Evolutionary conservation across 2,888 invertebrate species (phyloP).

Genomic region (Hirtodrosophila histrioides): DNA sequence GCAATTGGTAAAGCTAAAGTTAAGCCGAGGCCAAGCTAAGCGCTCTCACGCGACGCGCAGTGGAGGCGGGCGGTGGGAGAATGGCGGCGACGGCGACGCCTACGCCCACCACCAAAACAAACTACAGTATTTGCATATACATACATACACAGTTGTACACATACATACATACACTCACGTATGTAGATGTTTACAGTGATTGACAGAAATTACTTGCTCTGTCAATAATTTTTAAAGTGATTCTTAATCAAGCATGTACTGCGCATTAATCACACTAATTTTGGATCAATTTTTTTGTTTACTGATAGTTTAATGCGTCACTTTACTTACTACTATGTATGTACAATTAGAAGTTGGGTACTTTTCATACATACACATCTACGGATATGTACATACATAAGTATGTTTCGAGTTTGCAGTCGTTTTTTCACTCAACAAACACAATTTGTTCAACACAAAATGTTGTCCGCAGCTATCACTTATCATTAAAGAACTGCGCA

Average conservation of each 20-base stretch:
- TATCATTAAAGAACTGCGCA: conserved; percentile 61
- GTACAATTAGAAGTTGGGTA: conserved; percentile 20
- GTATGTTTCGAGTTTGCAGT: conserved; percentile 5
- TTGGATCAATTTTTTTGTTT: conserved; percentile 5
- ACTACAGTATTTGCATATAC: conserved; percentile 59
- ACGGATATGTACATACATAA: conserved; percentile 5
- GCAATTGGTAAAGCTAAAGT: conserved; percentile 55
- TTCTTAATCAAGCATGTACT: too few species aligned
- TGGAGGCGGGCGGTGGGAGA: conserved; percentile 20
- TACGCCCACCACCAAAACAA: conserved; percentile 60
- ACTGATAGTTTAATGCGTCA: conserved; percentile 18
- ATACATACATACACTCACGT: not conserved
- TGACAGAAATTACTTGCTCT: conserved; percentile 9
- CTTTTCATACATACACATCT: not conserved
- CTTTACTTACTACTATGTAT: conserved; percentile 5
- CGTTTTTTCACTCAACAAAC: conserved; percentile 6
- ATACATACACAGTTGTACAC: conserved; percentile 30
- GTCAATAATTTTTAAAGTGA: conserved; percentile 9
- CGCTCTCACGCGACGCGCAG: conserved; percentile 40
- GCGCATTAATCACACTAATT: not conserved
- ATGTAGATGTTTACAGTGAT: conserved; percentile 8
- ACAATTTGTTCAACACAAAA: conserved; percentile 16
- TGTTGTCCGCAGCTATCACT: conserved; percentile 4
- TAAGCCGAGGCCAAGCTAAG: conserved; percentile 41
- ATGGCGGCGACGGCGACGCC: conserved; percentile 61